Percentiles rank a stretch among this genome's conserved stretches.
Conservation (phyloP, 2,797 vertebrate species). For the Lutjanus campechanus region DNA sequence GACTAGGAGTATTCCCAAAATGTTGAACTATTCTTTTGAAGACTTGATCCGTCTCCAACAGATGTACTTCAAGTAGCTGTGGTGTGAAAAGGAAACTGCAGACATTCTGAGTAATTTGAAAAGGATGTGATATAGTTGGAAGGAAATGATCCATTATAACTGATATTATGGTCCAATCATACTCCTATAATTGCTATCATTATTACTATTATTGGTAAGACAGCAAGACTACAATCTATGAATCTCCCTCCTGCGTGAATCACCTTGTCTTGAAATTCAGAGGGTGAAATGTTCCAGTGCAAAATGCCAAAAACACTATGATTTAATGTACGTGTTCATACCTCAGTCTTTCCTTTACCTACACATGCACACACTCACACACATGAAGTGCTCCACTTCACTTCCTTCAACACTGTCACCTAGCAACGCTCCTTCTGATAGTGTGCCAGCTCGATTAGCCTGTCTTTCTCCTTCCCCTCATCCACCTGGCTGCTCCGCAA, state of each 20-base stretch:
- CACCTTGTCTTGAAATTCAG: neutral
- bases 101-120: neutral
- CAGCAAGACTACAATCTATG: too few species aligned
- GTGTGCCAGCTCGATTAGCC: slow-evolving; percentile 69
- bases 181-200: neutral
- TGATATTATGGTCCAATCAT: neutral
- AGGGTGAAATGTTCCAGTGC: neutral
- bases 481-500: slow-evolving; percentile 72
- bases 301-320: neutral
- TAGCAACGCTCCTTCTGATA: slow-evolving; percentile 84
- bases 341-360: neutral
- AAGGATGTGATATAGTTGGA: neutral
- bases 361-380: slow-evolving; percentile 14
- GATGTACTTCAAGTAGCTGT: neutral
- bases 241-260: neutral
- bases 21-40: neutral
- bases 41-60: neutral
- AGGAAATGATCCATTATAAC: neutral
- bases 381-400: slow-evolving; percentile 72
- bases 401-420: slow-evolving; percentile 83
- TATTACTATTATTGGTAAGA: too few species aligned
- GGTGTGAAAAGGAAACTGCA: neutral
- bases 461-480: slow-evolving; percentile 58
- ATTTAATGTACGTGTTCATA: slow-evolving; percentile 1
- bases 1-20: neutral